phyloP scores from a whole-genome alignment of 2,888 invertebrate species.

The Synanthedon tipuliformis region DNA sequence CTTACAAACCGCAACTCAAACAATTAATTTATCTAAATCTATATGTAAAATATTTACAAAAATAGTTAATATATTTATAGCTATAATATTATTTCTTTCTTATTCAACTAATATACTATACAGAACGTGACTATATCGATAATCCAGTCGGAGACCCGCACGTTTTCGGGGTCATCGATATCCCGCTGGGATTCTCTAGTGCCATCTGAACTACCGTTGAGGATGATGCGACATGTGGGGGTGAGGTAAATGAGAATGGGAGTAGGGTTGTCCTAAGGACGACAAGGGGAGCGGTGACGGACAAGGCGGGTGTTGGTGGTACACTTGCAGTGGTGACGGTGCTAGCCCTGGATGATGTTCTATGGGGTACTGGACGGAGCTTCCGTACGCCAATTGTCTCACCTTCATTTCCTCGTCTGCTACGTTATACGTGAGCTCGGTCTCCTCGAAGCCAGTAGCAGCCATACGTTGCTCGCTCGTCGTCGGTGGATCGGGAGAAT shows the following conservation, averaged over 20 bases:
- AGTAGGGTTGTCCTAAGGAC: constrained; percentile 62
- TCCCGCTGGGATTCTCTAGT: constrained; percentile 5
- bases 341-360: constrained; percentile 75
- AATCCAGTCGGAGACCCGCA: constrained; percentile 29
- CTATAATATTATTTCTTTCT: constrained; percentile 44
- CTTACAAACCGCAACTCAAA: constrained; percentile 26
- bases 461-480: constrained; percentile 96
- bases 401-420: constrained; percentile 96
- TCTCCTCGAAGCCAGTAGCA: constrained; percentile 98
- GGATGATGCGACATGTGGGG: constrained; percentile 83
- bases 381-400: constrained; percentile 93
- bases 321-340: constrained; percentile 75
- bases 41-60: constrained; percentile 48
- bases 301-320: constrained; percentile 80
- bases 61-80: constrained; percentile 50
- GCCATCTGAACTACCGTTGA: constrained; percentile 78
- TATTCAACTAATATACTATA: constrained; percentile 32
- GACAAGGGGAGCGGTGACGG: constrained; percentile 79
- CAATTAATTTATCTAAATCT: constrained; percentile 7
- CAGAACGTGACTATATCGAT: constrained; percentile 55
- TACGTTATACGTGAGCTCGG: constrained; percentile 96
- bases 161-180: constrained; percentile 14
- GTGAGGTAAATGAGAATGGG: constrained; percentile 71
- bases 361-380: constrained; percentile 79
- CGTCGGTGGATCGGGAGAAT: constrained; percentile 92